These are phyloP conservation scores for Paralinhomoeus sp. DNA, from an alignment of 2,888 invertebrate genomes.

Conservation along the genomic window DNA sequence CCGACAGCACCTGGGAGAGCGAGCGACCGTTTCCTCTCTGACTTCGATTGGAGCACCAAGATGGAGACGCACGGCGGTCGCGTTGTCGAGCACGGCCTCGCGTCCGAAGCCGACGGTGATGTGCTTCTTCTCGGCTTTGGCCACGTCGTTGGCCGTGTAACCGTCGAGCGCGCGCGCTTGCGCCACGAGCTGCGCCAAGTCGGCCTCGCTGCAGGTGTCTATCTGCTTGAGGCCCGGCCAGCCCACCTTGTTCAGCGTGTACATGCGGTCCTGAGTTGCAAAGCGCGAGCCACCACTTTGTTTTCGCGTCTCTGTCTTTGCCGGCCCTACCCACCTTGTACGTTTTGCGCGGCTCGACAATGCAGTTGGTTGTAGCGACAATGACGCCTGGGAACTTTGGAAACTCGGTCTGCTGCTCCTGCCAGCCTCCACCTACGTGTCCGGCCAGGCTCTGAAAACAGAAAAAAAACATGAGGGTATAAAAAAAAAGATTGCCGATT, in stretches of 20 bases:
- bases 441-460: constrained; percentile 12
- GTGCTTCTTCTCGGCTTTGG: neutral
- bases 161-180: neutral
- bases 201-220: neutral
- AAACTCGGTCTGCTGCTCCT: constrained; percentile 15
- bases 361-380: constrained; percentile 16
- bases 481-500: too few species aligned
- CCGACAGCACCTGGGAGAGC: constrained; percentile 11
- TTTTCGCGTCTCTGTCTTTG: neutral
- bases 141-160: neutral
- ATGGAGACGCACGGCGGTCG: neutral
- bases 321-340: constrained; percentile 6
- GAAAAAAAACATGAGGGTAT: too few species aligned
- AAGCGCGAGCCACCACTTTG: too few species aligned
- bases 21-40: neutral
- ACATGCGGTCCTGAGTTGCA: constrained; percentile 10
- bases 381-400: constrained; percentile 15
- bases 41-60: neutral
- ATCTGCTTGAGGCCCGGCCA: constrained; percentile 5
- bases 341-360: constrained; percentile 13
- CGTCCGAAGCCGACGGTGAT: neutral
- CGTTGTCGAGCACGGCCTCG: neutral
- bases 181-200: neutral
- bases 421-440: constrained; percentile 17
- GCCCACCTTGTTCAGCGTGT: constrained; percentile 15